Evolutionary conservation across 2,797 vertebrate species (phyloP), one percentile per base, ranked within the genome.

Genomic region (Uromys caudimaculatus): DNA sequence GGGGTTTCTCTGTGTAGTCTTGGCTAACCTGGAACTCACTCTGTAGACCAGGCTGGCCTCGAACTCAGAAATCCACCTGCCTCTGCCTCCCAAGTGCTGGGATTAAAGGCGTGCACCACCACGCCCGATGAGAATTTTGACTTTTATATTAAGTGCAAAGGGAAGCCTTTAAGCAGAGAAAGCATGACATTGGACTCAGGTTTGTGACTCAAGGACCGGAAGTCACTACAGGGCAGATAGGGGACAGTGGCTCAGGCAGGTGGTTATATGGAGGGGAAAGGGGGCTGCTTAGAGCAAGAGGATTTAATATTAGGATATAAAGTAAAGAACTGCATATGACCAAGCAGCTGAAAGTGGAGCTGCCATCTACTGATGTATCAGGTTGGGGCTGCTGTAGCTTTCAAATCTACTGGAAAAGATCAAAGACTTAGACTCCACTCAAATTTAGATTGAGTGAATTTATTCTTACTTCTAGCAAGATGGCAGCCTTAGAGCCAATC

Each of bases 261-360:
- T 44, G 56, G 41, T 38, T 2, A 1, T 47, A 11, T 19, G 11
- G 52, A 41, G 19, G 60, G 21, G 6, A 19, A 56, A 5, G 0
- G 24, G 17, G 44, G 7, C 27, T 35, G 29, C 41, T 52, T 44
- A 75, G 32, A 62, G 52, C 27, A 16, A 6, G 17, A 1, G 47
- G 1, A 41, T 13, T 29, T 78, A n/a, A 27, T 38, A 3, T 23
- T 77, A 47, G 2, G 21, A 16, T 73, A 0, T 21, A n/a, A 85
- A 76, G 71, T 54, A 38, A 24, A 47, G 16, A 88, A 29, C 13
- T 1, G 0, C 14, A 12, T 10, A 27, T 41, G 19, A 24, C 60
- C 1, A 2, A n/a, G 1, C 16, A 41, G n/a, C 41, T 69, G 41
- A 29, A 75, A 79, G 19, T 1, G 1, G 4, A 23, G 27, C 11